Evolutionary conservation across 1,140 invertebrate species (phyloP).

Genomic region (Calliopsis andreniformis): DNA sequence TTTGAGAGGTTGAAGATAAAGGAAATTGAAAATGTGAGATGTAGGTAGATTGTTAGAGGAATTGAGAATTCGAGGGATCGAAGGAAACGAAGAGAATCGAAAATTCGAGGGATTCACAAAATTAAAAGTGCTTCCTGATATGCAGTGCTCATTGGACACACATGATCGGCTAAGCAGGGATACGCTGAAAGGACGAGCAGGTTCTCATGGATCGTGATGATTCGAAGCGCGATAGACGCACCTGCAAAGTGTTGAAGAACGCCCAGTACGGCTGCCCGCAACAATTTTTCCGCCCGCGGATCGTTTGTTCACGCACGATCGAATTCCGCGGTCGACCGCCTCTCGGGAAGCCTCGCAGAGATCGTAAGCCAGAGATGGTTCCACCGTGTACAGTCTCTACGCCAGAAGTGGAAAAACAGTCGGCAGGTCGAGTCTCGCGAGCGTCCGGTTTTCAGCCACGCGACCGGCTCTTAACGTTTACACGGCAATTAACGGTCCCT

Average conservation of each 20-base stretch:
- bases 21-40: no score
- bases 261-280: conserved; percentile 33
- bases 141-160: no score
- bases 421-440: conserved; percentile 47
- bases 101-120: no score
- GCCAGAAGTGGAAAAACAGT: conserved; percentile 4
- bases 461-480: conserved; percentile 48
- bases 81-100: no score
- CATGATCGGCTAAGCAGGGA: background rate
- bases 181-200: background rate
- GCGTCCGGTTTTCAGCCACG: no score
- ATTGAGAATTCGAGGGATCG: no score
- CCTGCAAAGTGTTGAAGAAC: conserved; percentile 29
- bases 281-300: conserved; percentile 19
- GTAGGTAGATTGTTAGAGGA: no score
- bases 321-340: conserved; percentile 34
- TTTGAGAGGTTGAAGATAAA: no score
- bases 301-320: conserved; percentile 62
- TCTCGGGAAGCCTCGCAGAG: no score
- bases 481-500: conserved; percentile 38
- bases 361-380: background rate
- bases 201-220: conserved; percentile 3
- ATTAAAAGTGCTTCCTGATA: no score
- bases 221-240: conserved; percentile 2
- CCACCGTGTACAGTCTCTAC: no score